Conservation (phyloP, 2,797 vertebrate genomes). For the Cossypha dichroa region DNA sequence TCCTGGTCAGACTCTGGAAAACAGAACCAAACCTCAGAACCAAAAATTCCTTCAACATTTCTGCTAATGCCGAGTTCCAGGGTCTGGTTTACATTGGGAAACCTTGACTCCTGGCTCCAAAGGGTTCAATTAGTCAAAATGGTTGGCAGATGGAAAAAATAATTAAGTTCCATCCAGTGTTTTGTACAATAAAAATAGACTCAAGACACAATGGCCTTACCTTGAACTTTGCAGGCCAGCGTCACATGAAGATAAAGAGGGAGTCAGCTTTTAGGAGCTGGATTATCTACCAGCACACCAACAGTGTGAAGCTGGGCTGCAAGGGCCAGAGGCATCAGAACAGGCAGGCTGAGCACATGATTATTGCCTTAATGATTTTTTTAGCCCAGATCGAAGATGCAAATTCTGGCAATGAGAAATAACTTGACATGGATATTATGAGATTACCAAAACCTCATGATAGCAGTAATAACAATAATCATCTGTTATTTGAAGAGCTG, state of each 20-base stretch:
- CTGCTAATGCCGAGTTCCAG: not conserved
- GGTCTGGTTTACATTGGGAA: slow-evolving; percentile 55
- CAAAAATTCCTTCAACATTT: not conserved
- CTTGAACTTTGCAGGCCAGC: slow-evolving; percentile 59
- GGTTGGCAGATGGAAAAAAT: slow-evolving; percentile 70
- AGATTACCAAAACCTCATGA: slow-evolving; percentile 13
- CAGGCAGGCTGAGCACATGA: fast-evolving
- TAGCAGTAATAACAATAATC: slow-evolving; percentile 7
- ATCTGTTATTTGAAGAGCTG: slow-evolving; percentile 20
- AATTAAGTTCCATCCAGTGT: slow-evolving; percentile 53
- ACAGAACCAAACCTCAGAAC: slow-evolving; percentile 29
- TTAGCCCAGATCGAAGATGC: not conserved
- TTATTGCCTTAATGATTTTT: not conserved
- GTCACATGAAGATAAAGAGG: slow-evolving; percentile 52
- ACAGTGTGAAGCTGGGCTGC: not conserved
- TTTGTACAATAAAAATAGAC: slow-evolving; percentile 66
- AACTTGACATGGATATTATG: not conserved
- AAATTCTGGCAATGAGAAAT: not conserved
- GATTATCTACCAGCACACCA: not conserved
- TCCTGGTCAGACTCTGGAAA: not conserved
- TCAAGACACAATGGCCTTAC: slow-evolving; percentile 59
- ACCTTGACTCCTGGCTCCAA: slow-evolving; percentile 52
- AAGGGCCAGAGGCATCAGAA: not conserved
- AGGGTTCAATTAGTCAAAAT: slow-evolving; percentile 70
- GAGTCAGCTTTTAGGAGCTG: slow-evolving; percentile 18